These are phyloP conservation scores for Mastigias papua DNA, from an alignment of 30 jellyfish, hydroid and myxozoan species.

Conservation along the genomic window DNA sequence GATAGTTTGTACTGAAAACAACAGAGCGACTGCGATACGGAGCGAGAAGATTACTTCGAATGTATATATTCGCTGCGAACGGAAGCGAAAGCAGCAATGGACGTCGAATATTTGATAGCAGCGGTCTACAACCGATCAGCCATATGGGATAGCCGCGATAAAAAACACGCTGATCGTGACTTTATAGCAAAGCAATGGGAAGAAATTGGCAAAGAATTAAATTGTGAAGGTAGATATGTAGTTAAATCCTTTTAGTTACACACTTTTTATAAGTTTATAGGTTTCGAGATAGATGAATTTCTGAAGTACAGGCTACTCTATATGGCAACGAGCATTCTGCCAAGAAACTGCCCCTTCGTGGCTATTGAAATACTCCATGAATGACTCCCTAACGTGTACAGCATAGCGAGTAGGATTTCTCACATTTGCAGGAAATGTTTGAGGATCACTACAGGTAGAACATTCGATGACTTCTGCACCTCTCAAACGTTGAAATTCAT, in stretches of 20 bases:
- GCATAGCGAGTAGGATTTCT: constrained; percentile 39
- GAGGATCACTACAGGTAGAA: constrained; percentile 13
- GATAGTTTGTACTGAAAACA: too few relatives aligned
- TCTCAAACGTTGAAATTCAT: neutral
- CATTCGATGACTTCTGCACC: neutral
- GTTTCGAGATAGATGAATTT: neutral
- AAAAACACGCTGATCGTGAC: too few relatives aligned
- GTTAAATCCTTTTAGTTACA: neutral
- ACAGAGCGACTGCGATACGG: neutral
- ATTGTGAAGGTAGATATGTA: too few relatives aligned
- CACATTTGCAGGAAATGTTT: constrained; percentile 19
- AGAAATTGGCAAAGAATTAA: too few relatives aligned
- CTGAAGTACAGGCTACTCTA: too few relatives aligned
- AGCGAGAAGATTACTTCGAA: constrained; percentile 1
- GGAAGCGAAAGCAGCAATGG: constrained; percentile 19
- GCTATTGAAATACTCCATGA: constrained; percentile 38
- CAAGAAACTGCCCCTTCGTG: constrained; percentile 28
- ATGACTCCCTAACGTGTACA: constrained; percentile 45
- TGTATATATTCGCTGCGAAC: neutral
- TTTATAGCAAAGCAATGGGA: too few relatives aligned
- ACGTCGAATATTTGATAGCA: constrained; percentile 6
- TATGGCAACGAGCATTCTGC: constrained; percentile 3
- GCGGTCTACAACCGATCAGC: neutral
- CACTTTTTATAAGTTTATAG: neutral
- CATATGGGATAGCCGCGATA: neutral